Conservation (phyloP, 2,888 invertebrate genomes). For the Nudaria mundana region DNA sequence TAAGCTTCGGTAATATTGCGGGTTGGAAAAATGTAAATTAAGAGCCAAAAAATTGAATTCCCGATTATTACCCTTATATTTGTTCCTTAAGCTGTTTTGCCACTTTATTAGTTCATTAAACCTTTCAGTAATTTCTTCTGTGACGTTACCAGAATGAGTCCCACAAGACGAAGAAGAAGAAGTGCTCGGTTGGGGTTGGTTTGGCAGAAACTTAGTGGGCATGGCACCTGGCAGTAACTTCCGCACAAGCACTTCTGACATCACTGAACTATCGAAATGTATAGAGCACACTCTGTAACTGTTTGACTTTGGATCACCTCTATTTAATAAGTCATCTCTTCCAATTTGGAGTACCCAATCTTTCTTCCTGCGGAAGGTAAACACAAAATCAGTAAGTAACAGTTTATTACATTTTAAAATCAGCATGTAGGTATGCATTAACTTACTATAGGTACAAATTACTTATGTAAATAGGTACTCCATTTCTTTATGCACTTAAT, state of each 20-base stretch:
- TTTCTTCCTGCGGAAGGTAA: too few species aligned
- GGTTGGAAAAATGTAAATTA: slow-evolving; percentile 29
- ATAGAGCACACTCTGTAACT: background rate
- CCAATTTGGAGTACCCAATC: background rate
- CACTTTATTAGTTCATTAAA: slow-evolving; percentile 24
- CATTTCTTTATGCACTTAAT: too few species aligned
- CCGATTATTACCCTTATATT: slow-evolving; percentile 20
- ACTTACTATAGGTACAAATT: too few species aligned
- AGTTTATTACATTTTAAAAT: too few species aligned
- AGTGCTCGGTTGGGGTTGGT: background rate
- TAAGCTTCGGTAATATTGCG: slow-evolving; percentile 25
- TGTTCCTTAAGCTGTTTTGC: slow-evolving; percentile 26
- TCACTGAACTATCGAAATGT: background rate
- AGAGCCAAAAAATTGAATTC: slow-evolving; percentile 23
- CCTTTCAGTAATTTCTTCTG: slow-evolving; percentile 18
- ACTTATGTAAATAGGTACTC: too few species aligned
- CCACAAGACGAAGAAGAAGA: too few species aligned
- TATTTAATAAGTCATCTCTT: background rate
- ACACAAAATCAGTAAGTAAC: too few species aligned
- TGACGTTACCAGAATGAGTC: too few species aligned
- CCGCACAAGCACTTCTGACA: background rate
- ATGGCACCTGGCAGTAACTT: background rate
- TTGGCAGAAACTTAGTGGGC: background rate
- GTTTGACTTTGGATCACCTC: background rate
- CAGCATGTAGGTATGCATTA: too few species aligned